Base-by-base conservation (phyloP, 2,888 invertebrate genomes). In the Xestoiulus laeticollis region DNA sequence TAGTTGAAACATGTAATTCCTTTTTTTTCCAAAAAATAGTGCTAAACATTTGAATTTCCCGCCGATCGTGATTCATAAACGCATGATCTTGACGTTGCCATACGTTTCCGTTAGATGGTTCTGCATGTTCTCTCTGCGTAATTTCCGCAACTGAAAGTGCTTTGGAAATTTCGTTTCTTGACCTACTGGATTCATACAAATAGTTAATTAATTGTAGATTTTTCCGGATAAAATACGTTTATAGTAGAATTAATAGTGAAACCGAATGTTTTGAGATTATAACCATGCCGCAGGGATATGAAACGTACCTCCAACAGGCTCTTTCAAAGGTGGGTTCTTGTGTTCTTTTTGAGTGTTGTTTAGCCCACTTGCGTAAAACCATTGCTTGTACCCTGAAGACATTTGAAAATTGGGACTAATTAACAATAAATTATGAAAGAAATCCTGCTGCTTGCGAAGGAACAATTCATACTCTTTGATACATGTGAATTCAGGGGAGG, bases 261-360 rank as follows among this genome's bases (percentile, higher is more conserved):
- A 38, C 22, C 33, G 85, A 85, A 85, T 85, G 44, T 38, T 85
- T 85, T 85, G 38, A 43, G 38, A 38, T 85, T 85, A 26, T 38
- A 43, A 43, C 5, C 26, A 85, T 85, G 44, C 43, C 85, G 38
- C 88, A 86, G 87, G 88, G 88, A 87, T 88, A 85, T 44, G 88
- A 88, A 83, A 44, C 88, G 14, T 88, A 88, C 44, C 85, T 88
- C 33, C 88, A 88, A 30, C 88, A 87, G 43, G 86, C 88, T 19
- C 83, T 88, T 38, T 68, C 86, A 16, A 88, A 88, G 88, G 88
- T 88, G 78, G 30, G 87, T 33, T n/a, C 14, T 22, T 53, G 78
- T 78, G 78, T 3, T 78, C 8, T 6, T 78, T 12, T 78, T 26
- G 30, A n/a, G n/a, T n/a, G n/a, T n/a, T n/a, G n/a, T n/a, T n/a